Evolutionary conservation across 2,113 vertebrate species (phyloP).

Genomic region (Gulo gulo): DNA sequence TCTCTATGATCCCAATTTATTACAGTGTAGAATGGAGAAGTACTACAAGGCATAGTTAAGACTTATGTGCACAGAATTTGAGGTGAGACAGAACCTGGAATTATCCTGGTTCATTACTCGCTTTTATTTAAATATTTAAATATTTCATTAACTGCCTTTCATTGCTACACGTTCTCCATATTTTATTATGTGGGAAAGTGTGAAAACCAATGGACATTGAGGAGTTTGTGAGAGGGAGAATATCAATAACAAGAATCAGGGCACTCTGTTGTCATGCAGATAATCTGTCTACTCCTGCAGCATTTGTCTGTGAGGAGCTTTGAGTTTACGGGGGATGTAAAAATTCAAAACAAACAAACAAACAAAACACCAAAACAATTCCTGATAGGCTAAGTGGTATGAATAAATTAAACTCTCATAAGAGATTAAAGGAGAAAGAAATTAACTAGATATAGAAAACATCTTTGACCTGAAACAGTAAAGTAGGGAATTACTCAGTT

Average conservation of each 20-base stretch:
- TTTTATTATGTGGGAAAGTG: neutral
- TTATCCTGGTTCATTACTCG: neutral
- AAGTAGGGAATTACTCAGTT: neutral
- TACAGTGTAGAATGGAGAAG: neutral
- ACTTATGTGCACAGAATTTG: neutral
- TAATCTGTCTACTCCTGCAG: rapidly evolving
- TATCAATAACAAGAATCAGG: neutral
- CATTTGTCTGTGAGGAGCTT: neutral
- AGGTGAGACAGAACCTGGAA: neutral
- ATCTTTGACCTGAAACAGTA: neutral
- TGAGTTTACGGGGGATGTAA: neutral
- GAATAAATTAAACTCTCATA: neutral
- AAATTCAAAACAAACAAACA: neutral
- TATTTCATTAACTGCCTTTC: neutral
- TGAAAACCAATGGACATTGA: neutral
- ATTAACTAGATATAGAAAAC: neutral
- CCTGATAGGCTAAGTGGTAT: neutral
- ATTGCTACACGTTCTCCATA: neutral
- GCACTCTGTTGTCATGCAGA: rapidly evolving
- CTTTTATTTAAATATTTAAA: neutral
- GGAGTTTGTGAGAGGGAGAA: neutral
- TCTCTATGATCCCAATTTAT: neutral
- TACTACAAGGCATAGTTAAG: neutral
- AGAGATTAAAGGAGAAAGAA: neutral
- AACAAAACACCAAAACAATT: neutral